Conservation (phyloP, 2,888 invertebrate genomes). For the Nomada goodeniana region DNA sequence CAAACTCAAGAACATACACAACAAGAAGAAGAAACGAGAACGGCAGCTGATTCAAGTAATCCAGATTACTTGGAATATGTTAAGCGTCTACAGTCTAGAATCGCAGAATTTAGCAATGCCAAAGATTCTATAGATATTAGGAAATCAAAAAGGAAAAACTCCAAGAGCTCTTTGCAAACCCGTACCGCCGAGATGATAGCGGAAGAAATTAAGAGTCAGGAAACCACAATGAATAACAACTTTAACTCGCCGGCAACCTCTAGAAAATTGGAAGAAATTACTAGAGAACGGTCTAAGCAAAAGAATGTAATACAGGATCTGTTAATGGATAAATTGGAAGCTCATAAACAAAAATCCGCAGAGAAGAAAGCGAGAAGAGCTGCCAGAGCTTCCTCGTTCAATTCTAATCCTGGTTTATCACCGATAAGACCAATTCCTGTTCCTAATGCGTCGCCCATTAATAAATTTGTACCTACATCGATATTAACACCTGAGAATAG, state of each 20-base stretch:
- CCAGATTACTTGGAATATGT: conserved; percentile 87
- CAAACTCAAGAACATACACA: conserved; percentile 22
- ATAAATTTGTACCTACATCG: conserved; percentile 74
- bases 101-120: conserved; percentile 89
- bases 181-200: conserved; percentile 85
- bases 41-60: conserved; percentile 77
- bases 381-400: conserved; percentile 85
- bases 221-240: conserved; percentile 82
- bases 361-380: conserved; percentile 87
- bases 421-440: conserved; percentile 49
- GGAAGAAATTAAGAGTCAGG: conserved; percentile 83
- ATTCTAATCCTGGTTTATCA: conserved; percentile 71
- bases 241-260: conserved; percentile 86
- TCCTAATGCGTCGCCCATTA: conserved; percentile 20
- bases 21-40: conserved; percentile 62
- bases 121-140: conserved; percentile 89
- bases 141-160: conserved; percentile 86
- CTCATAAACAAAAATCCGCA: conserved; percentile 88
- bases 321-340: conserved; percentile 91
- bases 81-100: conserved; percentile 88
- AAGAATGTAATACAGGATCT: conserved; percentile 93
- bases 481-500: conserved; percentile 72
- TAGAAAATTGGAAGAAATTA: conserved; percentile 90
- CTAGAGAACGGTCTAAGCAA: conserved; percentile 92
- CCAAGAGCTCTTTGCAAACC: conserved; percentile 84